phyloP scores from a whole-genome alignment of 1,140 invertebrate species.

The Ceratina japonica region DNA sequence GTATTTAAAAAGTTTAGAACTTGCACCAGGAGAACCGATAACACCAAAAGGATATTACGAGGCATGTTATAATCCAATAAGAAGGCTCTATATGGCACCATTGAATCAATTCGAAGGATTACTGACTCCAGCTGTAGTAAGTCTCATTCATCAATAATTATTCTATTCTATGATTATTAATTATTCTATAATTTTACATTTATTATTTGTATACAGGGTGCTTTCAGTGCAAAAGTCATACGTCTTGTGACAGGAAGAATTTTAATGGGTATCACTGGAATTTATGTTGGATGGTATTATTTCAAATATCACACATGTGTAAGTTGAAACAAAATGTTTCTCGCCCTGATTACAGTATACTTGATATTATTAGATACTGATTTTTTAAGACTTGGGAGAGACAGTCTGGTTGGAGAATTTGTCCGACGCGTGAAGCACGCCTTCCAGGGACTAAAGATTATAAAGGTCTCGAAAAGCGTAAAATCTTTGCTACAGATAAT shows the following conservation, averaged over 20 bases:
- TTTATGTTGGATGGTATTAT: slow-evolving; percentile 84
- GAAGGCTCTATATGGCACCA: slow-evolving; percentile 86
- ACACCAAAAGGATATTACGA: slow-evolving; percentile 83
- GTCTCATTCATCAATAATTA: slow-evolving; percentile 68
- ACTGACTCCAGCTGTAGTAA: slow-evolving; percentile 83
- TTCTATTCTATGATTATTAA: too few relatives aligned
- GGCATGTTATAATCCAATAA: slow-evolving; percentile 87
- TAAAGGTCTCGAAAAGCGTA: slow-evolving; percentile 79
- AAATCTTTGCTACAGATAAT: slow-evolving; percentile 84
- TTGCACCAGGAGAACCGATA: slow-evolving; percentile 86
- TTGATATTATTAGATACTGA: not conserved
- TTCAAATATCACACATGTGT: slow-evolving; percentile 89
- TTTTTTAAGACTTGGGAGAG: slow-evolving; percentile 84
- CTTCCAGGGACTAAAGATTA: slow-evolving; percentile 84
- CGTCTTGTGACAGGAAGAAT: slow-evolving; percentile 84
- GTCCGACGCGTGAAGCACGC: slow-evolving; percentile 77
- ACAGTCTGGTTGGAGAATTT: slow-evolving; percentile 84
- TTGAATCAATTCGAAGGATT: slow-evolving; percentile 82
- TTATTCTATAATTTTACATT: slow-evolving; percentile 15
- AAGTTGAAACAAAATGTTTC: slow-evolving; percentile 71
- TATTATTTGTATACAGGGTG: slow-evolving; percentile 79
- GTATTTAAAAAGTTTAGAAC: slow-evolving; percentile 90
- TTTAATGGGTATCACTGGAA: slow-evolving; percentile 77
- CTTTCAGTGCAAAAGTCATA: slow-evolving; percentile 77
- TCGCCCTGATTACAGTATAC: not conserved